Evolutionary conservation across 2,797 vertebrate species (phyloP), one percentile per base, ranked within the genome.

Genomic region (Gymnocypris eckloni): DNA sequence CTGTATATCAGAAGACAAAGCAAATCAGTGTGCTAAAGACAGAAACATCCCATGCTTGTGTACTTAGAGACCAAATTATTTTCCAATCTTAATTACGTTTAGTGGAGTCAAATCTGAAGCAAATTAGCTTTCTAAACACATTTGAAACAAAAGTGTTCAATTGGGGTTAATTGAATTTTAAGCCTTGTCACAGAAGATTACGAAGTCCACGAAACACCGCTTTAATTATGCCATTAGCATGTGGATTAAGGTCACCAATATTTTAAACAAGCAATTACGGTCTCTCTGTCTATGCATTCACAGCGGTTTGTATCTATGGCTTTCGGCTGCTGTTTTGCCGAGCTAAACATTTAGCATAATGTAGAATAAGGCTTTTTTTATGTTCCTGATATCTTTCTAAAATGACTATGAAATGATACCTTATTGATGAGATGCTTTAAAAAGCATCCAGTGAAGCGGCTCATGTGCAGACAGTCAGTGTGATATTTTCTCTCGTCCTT

Each of bases 91-190:
- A 94, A 93, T 95, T 94, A 94, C 85, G 89, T 85, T 91, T 88
- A 92, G 82, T 90, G 91, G 92, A 92, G 90, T 89, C 75, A 92
- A 93, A 91, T 94, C 93, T 93, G 92, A 93, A 94, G 92, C 91
- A 94, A 94, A 95, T 94, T 93, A 94, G 91, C 93, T 91, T 92
- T 87, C 89, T 89, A 89, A 72, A 87, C 90, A 89, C 93, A 94
- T 93, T 94, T 95, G 93, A 95, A 95, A 95, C 93, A 95, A 95
- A 88, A 94, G 93, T 95, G 92, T 92, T 95, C 94, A 94, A 94
- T 94, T 87, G 82, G 92, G 95, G 94, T 95, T 96, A 96, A 96
- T 95, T 95, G 93, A 95, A 96, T 95, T 93, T 92, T 93, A 94
- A 95, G 94, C 91, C 94, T 95, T 93, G 93, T 95, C 92, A 93